Evolutionary conservation across 2,113 vertebrate species (phyloP), one percentile per base, ranked within the genome.

Genomic region (Ptyas mucosa): DNA sequence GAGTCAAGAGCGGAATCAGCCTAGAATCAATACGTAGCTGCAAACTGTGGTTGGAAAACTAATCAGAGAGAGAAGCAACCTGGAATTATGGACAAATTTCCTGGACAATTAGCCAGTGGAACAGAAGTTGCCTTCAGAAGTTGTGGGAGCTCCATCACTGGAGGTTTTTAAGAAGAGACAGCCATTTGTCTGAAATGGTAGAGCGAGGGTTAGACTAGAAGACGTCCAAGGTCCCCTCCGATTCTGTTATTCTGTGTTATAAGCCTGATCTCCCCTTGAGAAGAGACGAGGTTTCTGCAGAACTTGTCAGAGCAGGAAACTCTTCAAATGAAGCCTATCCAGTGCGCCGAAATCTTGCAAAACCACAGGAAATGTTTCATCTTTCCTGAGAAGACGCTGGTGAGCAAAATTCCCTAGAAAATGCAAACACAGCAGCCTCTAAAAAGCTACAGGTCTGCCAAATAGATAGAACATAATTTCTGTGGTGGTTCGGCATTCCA

Each of bases 271-370:
- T 64, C 26, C n/a, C 89, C 57, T 46, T 51, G 3, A 4, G 14
- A 89, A 46, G 21, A 15, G 46, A 26, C 3, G 3, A 23, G 15
- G 43, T 26, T 69, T 29, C 14, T 12, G 29, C 8, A 20, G 46
- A 4, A 6, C 8, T 1, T 85, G 12, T 6, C 14, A 5, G 14
- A 51, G 46, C 7, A 20, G 46, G 46, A n/a, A 26, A 69, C 49
- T n/a, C 12, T 91, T 29, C 14, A 85, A 8, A 43, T 1, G 14
- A 0, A 20, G 34, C 12, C 1, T 43, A 39, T 85, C n/a, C 64
- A 8, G 14, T 1, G n/a, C 1, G 0, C 9, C 3, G 0, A 3
- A 29, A 34, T n/a, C 5, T 53, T 55, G 14, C 43, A 12, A 53
- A 55, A 52, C 18, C 24, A 89, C 23, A 6, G 52, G 34, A 20